Conservation (phyloP, 2,888 invertebrate genomes). For the Hipparchia sbordonii region DNA sequence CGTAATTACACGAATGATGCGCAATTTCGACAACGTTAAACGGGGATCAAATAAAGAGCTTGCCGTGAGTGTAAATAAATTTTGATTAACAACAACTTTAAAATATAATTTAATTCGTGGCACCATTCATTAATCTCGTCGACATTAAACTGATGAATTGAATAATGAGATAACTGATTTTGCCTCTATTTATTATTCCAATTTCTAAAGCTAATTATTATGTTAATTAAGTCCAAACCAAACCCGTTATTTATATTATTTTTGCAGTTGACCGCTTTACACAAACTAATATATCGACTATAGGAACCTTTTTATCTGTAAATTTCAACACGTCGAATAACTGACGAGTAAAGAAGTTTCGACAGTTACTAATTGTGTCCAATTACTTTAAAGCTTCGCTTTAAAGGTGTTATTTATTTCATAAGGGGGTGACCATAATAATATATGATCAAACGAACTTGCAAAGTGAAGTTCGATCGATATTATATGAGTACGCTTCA, state of each 20-base stretch:
- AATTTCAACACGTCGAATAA: too few relatives aligned
- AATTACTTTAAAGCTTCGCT: too few relatives aligned
- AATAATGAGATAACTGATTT: not conserved
- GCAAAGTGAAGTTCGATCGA: too few relatives aligned
- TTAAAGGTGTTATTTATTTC: too few relatives aligned
- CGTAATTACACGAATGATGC: not conserved
- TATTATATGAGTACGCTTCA: too few relatives aligned
- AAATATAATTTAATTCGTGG: constrained; percentile 4
- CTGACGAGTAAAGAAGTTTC: too few relatives aligned
- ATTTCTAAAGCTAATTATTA: not conserved
- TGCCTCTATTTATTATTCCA: not conserved
- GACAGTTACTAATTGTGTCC: too few relatives aligned
- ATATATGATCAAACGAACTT: too few relatives aligned
- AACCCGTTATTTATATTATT: not conserved
- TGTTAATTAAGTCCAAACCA: not conserved
- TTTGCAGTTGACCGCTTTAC: not conserved
- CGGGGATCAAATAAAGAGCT: not conserved
- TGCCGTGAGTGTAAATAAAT: constrained; percentile 4
- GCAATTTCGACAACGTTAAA: not conserved
- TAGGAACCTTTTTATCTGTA: not conserved
- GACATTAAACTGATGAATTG: not conserved
- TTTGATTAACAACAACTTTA: constrained; percentile 14
- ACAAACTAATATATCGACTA: not conserved
- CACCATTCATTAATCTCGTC: constrained; percentile 5
- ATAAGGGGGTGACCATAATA: too few relatives aligned